A percentile compares a stretch with the other conserved stretches of the same genome.
Evolutionary conservation across 2,797 vertebrate species (phyloP).

Genomic region (Acanthis flammea): DNA sequence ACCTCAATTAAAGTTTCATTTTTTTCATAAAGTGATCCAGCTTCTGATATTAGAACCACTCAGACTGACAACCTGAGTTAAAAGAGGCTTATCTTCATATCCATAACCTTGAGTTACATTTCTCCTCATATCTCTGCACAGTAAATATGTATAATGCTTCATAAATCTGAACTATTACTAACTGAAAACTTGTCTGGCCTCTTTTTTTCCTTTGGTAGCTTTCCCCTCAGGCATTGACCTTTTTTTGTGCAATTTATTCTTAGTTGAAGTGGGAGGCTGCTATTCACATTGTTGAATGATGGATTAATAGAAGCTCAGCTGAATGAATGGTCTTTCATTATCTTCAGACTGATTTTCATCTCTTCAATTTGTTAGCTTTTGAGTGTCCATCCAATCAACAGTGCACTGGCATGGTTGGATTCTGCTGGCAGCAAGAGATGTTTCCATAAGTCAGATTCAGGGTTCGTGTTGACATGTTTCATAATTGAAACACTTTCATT

Average conservation of each 20-base stretch:
- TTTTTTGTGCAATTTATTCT: neutral
- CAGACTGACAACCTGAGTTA: neutral
- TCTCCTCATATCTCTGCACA: neutral
- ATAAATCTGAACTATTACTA: neutral
- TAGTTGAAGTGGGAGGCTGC: neutral
- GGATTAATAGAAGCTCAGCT: neutral
- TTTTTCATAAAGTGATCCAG: neutral
- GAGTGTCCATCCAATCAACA: neutral
- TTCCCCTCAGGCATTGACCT: neutral
- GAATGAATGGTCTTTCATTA: conserved; percentile 4
- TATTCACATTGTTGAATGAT: neutral
- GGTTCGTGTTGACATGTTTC: neutral
- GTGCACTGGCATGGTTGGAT: neutral
- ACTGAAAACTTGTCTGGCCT: neutral
- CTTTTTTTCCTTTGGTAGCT: neutral
- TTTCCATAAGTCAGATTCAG: neutral
- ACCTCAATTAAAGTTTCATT: neutral
- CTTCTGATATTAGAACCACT: neutral
- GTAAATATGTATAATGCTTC: neutral
- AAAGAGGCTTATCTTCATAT: neutral
- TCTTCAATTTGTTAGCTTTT: neutral
- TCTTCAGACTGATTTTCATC: neutral
- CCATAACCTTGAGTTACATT: neutral
- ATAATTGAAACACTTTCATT: neutral
- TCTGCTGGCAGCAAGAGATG: neutral